A percentile compares a stretch with the other conserved stretches of the same genome.
Conservation (phyloP, 2,797 vertebrate species). For the Smutsia temminckii region DNA sequence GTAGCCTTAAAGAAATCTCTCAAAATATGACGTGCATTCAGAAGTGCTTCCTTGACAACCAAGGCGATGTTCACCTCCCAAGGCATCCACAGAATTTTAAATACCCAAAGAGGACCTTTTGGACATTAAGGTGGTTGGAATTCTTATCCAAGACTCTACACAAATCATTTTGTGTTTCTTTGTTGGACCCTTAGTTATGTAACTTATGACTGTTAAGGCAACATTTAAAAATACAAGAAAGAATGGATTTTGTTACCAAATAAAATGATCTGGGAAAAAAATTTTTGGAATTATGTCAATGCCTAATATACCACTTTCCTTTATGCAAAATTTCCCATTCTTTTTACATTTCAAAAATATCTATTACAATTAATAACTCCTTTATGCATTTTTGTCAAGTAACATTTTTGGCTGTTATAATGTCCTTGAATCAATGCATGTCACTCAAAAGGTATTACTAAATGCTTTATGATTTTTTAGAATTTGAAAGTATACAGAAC, state of each 20-base stretch:
- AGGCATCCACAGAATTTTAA: neutral
- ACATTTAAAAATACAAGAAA: constrained; percentile 4
- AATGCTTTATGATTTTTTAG: neutral
- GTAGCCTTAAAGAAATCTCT: neutral
- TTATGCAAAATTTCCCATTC: neutral
- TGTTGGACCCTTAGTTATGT: neutral
- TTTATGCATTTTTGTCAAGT: neutral
- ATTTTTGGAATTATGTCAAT: neutral
- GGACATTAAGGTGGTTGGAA: neutral
- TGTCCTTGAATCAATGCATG: neutral
- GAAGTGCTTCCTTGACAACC: neutral
- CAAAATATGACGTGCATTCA: neutral
- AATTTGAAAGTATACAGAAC: neutral
- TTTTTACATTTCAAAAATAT: neutral
- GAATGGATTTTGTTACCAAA: neutral
- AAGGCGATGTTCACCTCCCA: neutral
- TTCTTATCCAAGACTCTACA: neutral
- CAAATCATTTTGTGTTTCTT: neutral
- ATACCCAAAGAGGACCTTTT: neutral
- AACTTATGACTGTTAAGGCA: neutral
- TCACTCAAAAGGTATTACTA: neutral
- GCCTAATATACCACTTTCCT: neutral
- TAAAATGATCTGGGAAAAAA: neutral
- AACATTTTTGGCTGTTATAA: neutral
- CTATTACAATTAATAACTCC: neutral